Evolutionary conservation across 1,140 invertebrate genomes (phyloP).

Genomic region (Cyphomyrmex costatus): DNA sequence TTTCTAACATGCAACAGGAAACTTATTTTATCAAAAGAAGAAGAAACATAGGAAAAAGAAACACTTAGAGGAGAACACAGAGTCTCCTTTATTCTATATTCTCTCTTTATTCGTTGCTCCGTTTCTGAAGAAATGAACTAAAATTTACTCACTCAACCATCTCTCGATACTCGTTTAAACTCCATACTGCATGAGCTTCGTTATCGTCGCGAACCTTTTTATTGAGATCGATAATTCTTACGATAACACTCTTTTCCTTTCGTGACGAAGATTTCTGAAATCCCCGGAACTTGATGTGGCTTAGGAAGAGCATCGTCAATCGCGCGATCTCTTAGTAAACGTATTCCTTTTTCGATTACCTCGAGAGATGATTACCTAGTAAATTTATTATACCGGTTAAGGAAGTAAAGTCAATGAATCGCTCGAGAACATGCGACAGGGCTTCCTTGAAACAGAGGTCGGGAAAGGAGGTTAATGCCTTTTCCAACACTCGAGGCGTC

Average conservation of each 20-base stretch:
- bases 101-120: neutral
- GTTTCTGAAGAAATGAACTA: neutral
- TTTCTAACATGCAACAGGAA: neutral
- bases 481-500: slow-evolving; percentile 9
- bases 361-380: neutral
- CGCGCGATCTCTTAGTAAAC: neutral
- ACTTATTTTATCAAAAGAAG: slow-evolving; percentile 9
- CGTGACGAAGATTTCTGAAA: neutral
- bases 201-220: neutral
- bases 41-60: neutral
- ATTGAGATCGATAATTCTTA: neutral
- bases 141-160: neutral
- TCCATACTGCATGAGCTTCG: neutral
- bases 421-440: slow-evolving; percentile 16
- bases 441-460: slow-evolving; percentile 18
- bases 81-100: neutral
- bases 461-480: slow-evolving; percentile 54
- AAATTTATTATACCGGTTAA: neutral
- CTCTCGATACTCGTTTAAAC: neutral
- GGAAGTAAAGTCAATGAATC: slow-evolving; percentile 7
- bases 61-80: no score
- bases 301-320: neutral
- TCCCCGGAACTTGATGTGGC: neutral
- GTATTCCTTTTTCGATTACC: neutral
- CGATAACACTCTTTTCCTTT: neutral